Conservation (phyloP, 1,140 invertebrate genomes). For the Rhyzopertha dominica region DNA sequence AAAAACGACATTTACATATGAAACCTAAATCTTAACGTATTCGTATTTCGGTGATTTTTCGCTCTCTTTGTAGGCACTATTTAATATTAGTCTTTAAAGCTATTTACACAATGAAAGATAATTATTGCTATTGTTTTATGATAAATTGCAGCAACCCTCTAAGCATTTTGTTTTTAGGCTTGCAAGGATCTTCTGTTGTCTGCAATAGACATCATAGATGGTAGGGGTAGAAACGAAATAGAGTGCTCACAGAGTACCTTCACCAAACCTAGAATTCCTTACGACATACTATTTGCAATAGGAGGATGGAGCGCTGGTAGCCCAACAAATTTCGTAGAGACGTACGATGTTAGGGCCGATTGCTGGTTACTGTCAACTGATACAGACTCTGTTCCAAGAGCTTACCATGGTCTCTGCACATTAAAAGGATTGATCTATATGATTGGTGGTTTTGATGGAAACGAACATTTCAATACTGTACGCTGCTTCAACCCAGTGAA, state of each 20-base stretch:
- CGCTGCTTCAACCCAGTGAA: constrained; percentile 60
- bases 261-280: constrained; percentile 62
- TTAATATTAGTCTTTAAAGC: too few species aligned
- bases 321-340: constrained; percentile 73
- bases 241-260: too few species aligned
- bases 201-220: constrained; percentile 32
- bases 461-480: constrained; percentile 66
- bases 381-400: constrained; percentile 58
- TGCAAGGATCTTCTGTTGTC: constrained; percentile 31
- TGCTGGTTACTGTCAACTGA: constrained; percentile 59
- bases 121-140: constrained; percentile 1
- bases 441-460: constrained; percentile 69
- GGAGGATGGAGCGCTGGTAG: constrained; percentile 76
- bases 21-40: too few species aligned
- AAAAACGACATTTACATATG: too few species aligned
- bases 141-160: not conserved
- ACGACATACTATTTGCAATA: constrained; percentile 66
- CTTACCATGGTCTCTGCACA: constrained; percentile 69
- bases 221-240: too few species aligned
- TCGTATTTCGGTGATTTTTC: too few species aligned
- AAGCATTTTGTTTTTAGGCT: constrained; percentile 11
- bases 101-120: not conserved
- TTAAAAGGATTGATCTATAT: constrained; percentile 67
- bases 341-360: constrained; percentile 66
- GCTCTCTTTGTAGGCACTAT: too few species aligned